Base-by-base conservation (phyloP, 2,113 vertebrate genomes). In the Todiramphus chloris region DNA sequence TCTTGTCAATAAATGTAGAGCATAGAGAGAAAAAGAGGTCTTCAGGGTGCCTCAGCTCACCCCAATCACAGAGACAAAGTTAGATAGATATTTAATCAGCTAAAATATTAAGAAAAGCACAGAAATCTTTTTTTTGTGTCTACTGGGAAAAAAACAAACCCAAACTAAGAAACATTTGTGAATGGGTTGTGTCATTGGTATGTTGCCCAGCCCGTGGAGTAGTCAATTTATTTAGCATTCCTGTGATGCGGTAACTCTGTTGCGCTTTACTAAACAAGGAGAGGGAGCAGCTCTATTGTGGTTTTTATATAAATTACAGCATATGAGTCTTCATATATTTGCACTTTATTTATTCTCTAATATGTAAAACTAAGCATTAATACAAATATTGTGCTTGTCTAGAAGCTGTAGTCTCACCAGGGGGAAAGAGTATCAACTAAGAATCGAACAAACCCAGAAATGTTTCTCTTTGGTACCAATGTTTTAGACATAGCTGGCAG, bases 181-280 rank as follows among this genome's bases (percentile, higher is more conserved):
- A 89, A 41, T 43, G 23, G 28, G 4, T 51, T 68, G 27, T 62
- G 31, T 16, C 13, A 67, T 4, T 0, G 0, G 3, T 17, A 8
- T 39, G 41, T 62, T 94, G 35, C 51, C 46, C 37, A 75, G 56
- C 37, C 21, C 0, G 0, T 35, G 35, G 31, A 70, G 33, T 13
- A 12, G 28, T 81, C 20, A 9, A 25, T 87, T 73, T 64, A 33
- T 86, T 93, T 69, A 74, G 56, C 11, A 2, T 66, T 27, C 23
- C 18, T 17, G 16, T 27, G 69, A 46, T 85, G 53, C 35, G 30
- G 6, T 88, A 17, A 41, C 39, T 70, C 43, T n/a, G 18, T 46
- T 46, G 15, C 25, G 48, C 43, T 79, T 93, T 55, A 39, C 43
- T 55, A 35, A 72, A 16, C 25, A 31, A 14, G 23, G 37, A n/a